A percentile compares a stretch with the other conserved stretches of the same genome.
These are phyloP conservation scores for Notothenia rossii DNA, from an alignment of 2,113 vertebrate species.

Conservation along the genomic window DNA sequence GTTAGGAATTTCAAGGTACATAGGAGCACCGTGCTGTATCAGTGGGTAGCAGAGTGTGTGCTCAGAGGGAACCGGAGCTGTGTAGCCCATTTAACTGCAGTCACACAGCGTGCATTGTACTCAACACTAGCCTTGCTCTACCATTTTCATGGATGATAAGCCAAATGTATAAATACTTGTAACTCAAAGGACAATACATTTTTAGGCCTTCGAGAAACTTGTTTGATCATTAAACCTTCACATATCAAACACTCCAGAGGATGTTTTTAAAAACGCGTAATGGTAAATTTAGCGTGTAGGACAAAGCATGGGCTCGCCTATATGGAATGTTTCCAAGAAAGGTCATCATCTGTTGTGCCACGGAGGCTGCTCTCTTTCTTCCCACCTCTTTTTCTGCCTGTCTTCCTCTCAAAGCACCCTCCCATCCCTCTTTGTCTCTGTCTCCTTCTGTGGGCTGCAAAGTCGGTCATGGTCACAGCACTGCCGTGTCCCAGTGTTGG, in stretches of 20 bases:
- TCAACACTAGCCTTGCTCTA: slow-evolving; percentile 67
- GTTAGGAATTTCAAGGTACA: slow-evolving; percentile 68
- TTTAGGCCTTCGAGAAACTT: slow-evolving; percentile 42
- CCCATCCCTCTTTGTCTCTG: slow-evolving; percentile 73
- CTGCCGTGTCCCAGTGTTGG: slow-evolving; percentile 67
- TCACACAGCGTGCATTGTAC: slow-evolving; percentile 67
- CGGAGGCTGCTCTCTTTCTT: slow-evolving; percentile 60
- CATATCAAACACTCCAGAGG: slow-evolving; percentile 30
- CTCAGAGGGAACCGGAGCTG: slow-evolving; percentile 56
- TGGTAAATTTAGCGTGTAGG: slow-evolving; percentile 79
- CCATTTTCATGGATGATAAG: slow-evolving; percentile 68
- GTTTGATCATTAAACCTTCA: slow-evolving; percentile 57
- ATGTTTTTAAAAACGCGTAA: slow-evolving; percentile 59
- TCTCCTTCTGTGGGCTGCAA: slow-evolving; percentile 77
- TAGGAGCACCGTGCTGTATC: slow-evolving; percentile 63
- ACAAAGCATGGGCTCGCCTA: slow-evolving; percentile 72
- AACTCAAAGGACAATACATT: slow-evolving; percentile 57
- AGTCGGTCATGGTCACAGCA: slow-evolving; percentile 84
- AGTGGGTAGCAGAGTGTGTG: slow-evolving; percentile 70
- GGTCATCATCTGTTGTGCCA: slow-evolving; percentile 70
- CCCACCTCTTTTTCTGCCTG: slow-evolving; percentile 45
- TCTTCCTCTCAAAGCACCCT: slow-evolving; percentile 61
- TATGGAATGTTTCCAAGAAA: slow-evolving; percentile 74
- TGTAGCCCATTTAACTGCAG: slow-evolving; percentile 66
- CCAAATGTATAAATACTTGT: slow-evolving; percentile 67